Conservation (phyloP, 2,113 vertebrate genomes). For the Trichechus manatus region DNA sequence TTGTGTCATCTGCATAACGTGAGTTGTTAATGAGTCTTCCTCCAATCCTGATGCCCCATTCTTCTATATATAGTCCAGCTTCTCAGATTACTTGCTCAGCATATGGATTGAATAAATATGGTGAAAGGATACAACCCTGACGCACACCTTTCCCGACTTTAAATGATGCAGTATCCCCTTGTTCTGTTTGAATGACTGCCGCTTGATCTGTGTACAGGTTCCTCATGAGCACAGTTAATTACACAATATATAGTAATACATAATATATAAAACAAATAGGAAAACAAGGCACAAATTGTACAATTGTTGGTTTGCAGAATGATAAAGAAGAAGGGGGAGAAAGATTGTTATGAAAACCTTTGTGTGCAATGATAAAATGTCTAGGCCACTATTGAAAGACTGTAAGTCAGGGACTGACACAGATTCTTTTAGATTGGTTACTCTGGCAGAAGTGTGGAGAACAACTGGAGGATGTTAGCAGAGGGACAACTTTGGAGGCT, state of each 20-base stretch:
- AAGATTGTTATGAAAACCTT: neutral
- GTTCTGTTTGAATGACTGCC: no score
- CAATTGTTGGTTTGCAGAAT: neutral
- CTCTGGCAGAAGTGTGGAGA: neutral
- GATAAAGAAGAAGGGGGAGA: neutral
- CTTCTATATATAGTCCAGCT: no score
- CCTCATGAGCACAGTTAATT: no score
- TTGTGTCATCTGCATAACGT: no score
- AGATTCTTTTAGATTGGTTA: neutral
- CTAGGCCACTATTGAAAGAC: neutral
- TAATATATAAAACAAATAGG: neutral
- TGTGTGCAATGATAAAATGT: neutral
- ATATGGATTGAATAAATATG: no score
- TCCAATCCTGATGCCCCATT: no score
- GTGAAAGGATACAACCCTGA: no score
- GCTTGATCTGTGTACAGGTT: no score
- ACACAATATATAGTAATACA: neutral
- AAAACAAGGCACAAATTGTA: neutral
- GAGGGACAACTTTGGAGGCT: neutral
- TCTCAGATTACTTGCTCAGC: no score
- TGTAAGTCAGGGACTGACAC: neutral
- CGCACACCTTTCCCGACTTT: no score
- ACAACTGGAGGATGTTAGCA: neutral
- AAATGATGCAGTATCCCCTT: no score
- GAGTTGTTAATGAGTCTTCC: no score